Percentiles rank a stretch among this genome's conserved stretches.
These are phyloP conservation scores for Turritopsis rubra DNA, from an alignment of 30 jellyfish, hydroid and myxozoan species.

Conservation along the genomic window DNA sequence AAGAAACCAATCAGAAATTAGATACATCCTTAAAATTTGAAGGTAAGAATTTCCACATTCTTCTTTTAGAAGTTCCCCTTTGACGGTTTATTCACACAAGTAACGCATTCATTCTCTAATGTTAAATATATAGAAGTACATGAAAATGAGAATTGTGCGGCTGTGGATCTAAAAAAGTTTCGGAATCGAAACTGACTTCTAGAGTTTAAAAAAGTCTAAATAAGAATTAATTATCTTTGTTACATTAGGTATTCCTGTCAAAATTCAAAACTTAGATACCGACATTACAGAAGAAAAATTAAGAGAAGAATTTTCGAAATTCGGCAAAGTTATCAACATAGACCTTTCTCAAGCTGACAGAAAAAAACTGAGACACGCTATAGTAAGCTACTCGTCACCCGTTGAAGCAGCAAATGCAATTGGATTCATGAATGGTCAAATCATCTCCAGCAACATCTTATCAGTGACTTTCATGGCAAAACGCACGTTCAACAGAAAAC, in stretches of 20 bases:
- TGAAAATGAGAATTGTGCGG: too few species aligned
- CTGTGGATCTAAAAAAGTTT: too few species aligned
- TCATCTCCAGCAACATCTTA: neutral
- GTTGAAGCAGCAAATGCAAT: neutral
- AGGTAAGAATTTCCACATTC: neutral
- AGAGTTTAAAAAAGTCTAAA: neutral
- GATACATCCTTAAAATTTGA: neutral
- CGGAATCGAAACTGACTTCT: too few species aligned
- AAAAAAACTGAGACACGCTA: neutral
- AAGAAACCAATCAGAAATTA: neutral
- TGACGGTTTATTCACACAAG: neutral
- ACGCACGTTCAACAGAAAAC: neutral
- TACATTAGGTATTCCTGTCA: neutral
- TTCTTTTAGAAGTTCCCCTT: too few species aligned
- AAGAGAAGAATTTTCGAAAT: neutral
- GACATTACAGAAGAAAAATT: neutral
- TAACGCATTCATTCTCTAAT: neutral
- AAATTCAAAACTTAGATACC: neutral
- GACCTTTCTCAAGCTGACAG: neutral
- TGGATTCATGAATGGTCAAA: neutral
- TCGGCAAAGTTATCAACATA: neutral
- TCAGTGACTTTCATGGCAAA: neutral
- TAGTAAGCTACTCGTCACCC: neutral
- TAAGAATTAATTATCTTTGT: neutral
- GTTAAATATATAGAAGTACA: neutral